phyloP scores from a whole-genome alignment of 2,888 invertebrate species.

The Synanthedon andrenaeformis region DNA sequence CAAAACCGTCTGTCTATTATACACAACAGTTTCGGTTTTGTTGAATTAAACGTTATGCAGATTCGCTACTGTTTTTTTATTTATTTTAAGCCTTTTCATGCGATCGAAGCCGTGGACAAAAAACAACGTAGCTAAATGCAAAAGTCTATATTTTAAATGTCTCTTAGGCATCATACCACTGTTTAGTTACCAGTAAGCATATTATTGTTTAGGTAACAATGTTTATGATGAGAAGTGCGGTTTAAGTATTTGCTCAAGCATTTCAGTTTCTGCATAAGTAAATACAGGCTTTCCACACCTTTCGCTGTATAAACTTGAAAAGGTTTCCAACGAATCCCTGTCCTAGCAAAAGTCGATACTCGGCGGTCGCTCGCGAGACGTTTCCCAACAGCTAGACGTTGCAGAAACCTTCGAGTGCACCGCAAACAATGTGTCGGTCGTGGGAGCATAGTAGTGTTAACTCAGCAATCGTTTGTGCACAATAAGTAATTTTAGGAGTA shows the following conservation, averaged over 20 bases:
- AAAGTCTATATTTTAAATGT: too few relatives aligned
- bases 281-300: constrained; percentile 51
- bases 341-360: constrained; percentile 46
- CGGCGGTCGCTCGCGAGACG: constrained; percentile 10
- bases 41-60: too few relatives aligned
- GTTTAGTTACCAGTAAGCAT: neutral
- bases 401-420: constrained; percentile 62
- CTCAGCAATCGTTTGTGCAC: constrained; percentile 32
- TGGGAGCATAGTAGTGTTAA: constrained; percentile 47
- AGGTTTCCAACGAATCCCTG: constrained; percentile 55
- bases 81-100: too few relatives aligned
- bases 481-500: constrained; percentile 42
- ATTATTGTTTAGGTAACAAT: neutral
- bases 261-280: constrained; percentile 19
- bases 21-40: too few relatives aligned
- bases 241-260: constrained; percentile 13
- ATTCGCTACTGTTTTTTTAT: too few relatives aligned
- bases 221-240: neutral
- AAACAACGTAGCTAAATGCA: too few relatives aligned
- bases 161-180: too few relatives aligned
- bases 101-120: too few relatives aligned
- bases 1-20: too few relatives aligned
- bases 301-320: constrained; percentile 55
- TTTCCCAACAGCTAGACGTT: constrained; percentile 57
- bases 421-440: constrained; percentile 59